Conservation (phyloP, 2,113 vertebrate species). For the Chelonoidis abingdonii region DNA sequence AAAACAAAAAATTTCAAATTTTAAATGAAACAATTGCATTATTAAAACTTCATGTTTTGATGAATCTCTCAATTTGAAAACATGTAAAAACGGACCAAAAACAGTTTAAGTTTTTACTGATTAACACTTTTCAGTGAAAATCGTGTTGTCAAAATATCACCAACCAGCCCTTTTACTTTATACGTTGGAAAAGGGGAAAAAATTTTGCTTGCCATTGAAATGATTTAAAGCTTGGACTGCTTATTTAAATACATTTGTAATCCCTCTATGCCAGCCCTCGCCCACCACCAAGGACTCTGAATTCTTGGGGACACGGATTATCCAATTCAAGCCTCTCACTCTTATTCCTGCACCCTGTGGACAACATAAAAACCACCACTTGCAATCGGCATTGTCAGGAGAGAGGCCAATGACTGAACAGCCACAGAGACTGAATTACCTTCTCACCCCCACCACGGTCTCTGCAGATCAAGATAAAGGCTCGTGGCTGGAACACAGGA, state of each 20-base stretch:
- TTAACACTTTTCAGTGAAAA: not conserved
- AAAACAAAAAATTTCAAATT: not conserved
- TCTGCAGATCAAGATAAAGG: fast-evolving
- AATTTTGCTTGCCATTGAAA: not conserved
- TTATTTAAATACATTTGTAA: not conserved
- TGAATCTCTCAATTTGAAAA: too few relatives aligned
- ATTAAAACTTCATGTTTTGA: not conserved
- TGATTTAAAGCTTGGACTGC: not conserved
- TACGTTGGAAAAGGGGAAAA: not conserved
- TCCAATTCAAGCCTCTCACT: not conserved
- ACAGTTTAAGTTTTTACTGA: not conserved
- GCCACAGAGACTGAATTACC: fast-evolving
- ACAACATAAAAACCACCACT: not conserved
- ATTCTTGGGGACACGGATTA: not conserved
- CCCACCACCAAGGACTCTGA: not conserved
- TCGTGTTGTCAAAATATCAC: not conserved
- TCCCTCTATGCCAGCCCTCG: not conserved
- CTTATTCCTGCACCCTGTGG: not conserved
- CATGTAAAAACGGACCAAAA: too few relatives aligned
- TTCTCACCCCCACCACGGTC: fast-evolving
- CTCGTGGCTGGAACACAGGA: not conserved
- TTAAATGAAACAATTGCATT: not conserved
- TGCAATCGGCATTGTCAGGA: fast-evolving
- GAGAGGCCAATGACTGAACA: not conserved
- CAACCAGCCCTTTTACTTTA: not conserved